Percentiles rank a stretch among this genome's conserved stretches.
Conservation (phyloP, 2,888 invertebrate genomes). For the Volucella inflata region DNA sequence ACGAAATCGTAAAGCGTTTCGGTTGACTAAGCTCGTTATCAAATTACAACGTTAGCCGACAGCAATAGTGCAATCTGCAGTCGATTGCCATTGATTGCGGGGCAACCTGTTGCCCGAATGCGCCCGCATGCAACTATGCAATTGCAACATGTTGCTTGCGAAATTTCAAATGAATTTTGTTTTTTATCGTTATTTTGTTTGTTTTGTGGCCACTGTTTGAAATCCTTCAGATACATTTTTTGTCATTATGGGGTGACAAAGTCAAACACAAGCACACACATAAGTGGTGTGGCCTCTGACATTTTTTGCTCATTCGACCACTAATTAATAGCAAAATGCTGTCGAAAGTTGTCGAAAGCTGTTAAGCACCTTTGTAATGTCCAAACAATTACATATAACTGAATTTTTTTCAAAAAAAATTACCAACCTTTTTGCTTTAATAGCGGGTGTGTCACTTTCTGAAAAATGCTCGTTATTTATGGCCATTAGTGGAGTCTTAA, state of each 20-base stretch:
- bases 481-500: slow-evolving; percentile 41
- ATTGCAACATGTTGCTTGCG: slow-evolving; percentile 61
- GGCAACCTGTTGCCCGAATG: slow-evolving; percentile 44
- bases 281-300: slow-evolving; percentile 36
- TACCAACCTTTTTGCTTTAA: neutral
- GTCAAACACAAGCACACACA: neutral
- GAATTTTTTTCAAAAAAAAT: slow-evolving; percentile 50
- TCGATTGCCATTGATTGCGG: slow-evolving; percentile 54
- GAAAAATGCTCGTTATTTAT: neutral
- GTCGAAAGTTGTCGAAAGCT: slow-evolving; percentile 42
- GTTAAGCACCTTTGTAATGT: slow-evolving; percentile 30
- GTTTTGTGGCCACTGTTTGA: slow-evolving; percentile 19
- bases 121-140: slow-evolving; percentile 26
- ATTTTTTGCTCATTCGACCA: slow-evolving; percentile 8
- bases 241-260: slow-evolving; percentile 21
- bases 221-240: slow-evolving; percentile 32
- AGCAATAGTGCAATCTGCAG: slow-evolving; percentile 62
- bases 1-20: slow-evolving; percentile 55
- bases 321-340: slow-evolving; percentile 33
- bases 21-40: slow-evolving; percentile 68
- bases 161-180: slow-evolving; percentile 37
- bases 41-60: slow-evolving; percentile 66
- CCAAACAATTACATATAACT: slow-evolving; percentile 40
- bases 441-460: slow-evolving; percentile 24
- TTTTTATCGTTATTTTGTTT: slow-evolving; percentile 11